Percentiles rank a stretch among this genome's conserved stretches.
These are phyloP conservation scores for Physocephala rufipes DNA, from an alignment of 2,888 invertebrate species.

Conservation along the genomic window DNA sequence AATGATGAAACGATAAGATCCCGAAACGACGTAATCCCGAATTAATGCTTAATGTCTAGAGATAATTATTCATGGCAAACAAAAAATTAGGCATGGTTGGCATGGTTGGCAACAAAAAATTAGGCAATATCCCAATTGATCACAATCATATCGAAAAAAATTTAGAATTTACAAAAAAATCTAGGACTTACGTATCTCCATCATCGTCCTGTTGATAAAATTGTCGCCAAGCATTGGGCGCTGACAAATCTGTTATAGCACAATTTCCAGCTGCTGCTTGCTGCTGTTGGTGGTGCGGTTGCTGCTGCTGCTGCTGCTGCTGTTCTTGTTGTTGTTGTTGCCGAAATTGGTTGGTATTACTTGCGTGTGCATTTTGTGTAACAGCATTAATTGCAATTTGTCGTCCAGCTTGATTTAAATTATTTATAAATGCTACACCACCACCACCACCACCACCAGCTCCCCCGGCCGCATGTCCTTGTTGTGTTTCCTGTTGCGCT, in stretches of 20 bases:
- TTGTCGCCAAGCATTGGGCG: constrained; percentile 70
- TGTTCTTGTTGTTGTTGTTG: background rate
- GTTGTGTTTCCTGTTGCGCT: constrained; percentile 28
- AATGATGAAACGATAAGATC: no score
- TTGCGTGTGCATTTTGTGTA: constrained; percentile 3
- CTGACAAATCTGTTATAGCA: constrained; percentile 35
- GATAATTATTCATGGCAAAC: no score
- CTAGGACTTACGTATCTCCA: constrained; percentile 84
- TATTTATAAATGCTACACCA: constrained; percentile 40
- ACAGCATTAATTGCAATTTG: constrained; percentile 36
- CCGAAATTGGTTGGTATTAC: constrained; percentile 2
- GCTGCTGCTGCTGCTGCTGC: background rate
- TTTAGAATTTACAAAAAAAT: background rate
- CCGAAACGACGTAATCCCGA: no score
- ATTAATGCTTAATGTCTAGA: no score
- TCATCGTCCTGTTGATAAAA: constrained; percentile 83
- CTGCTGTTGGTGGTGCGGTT: background rate
- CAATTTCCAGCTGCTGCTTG: constrained; percentile 28
- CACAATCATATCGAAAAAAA: background rate
- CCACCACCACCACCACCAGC: no score
- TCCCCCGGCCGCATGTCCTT: constrained; percentile 35
- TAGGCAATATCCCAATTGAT: no score
- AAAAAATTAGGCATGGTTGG: no score
- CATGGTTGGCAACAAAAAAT: no score
- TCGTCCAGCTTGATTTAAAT: constrained; percentile 42